These are phyloP conservation scores for Tipula vernalis DNA, from an alignment of 2,888 invertebrate species.

Conservation along the genomic window DNA sequence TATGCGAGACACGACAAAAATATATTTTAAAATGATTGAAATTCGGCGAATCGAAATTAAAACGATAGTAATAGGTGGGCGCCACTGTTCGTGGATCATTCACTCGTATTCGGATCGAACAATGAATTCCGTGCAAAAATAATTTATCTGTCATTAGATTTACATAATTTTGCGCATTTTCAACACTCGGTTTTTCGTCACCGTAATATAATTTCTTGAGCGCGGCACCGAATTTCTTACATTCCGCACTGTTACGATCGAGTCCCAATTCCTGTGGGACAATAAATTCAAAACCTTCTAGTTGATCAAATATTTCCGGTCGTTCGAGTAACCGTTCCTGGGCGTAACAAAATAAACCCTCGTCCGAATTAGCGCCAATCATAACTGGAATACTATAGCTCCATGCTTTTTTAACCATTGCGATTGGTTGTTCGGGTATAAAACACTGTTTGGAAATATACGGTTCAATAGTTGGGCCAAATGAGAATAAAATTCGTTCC, in stretches of 20 bases:
- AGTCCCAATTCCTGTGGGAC: conserved; percentile 29
- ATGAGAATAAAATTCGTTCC: conserved; percentile 25
- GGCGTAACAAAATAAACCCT: conserved; percentile 20
- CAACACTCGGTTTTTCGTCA: conserved; percentile 26
- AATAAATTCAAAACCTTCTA: conserved; percentile 26
- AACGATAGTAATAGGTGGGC: conserved; percentile 32
- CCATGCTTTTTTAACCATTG: conserved; percentile 32
- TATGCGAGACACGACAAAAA: neutral
- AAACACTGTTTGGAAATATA: conserved; percentile 28
- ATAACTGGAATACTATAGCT: conserved; percentile 31
- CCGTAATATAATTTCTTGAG: conserved; percentile 37
- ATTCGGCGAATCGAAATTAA: conserved; percentile 33
- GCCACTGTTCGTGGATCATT: conserved; percentile 23
- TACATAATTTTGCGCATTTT: conserved; percentile 21
- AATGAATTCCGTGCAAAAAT: conserved; percentile 34
- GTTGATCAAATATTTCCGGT: conserved; percentile 18
- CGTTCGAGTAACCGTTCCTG: neutral
- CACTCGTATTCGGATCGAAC: neutral
- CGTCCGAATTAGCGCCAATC: conserved; percentile 32
- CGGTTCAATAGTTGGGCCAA: conserved; percentile 32
- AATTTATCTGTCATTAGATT: conserved; percentile 32
- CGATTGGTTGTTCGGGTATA: conserved; percentile 26
- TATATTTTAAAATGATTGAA: conserved; percentile 27
- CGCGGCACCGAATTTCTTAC: conserved; percentile 29
- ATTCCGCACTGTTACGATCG: conserved; percentile 21